A percentile compares a stretch with the other conserved stretches of the same genome.
phyloP scores from a whole-genome alignment of 1,140 invertebrate species.

The Gerris buenoi region DNA sequence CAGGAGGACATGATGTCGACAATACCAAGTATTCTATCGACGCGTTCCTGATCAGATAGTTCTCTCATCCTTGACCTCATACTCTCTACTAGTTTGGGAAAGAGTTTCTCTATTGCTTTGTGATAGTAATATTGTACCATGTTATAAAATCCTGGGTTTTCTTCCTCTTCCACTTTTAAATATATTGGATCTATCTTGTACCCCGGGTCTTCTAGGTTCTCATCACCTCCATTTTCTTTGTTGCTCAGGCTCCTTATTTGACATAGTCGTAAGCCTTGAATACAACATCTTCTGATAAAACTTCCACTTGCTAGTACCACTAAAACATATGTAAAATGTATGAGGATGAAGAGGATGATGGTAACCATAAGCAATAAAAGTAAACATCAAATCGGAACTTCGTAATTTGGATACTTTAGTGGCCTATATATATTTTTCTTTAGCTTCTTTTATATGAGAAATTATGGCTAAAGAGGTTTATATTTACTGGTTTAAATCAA shows the following conservation, averaged over 20 bases:
- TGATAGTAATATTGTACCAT: constrained; percentile 1
- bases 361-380: too few species aligned
- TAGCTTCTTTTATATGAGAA: too few species aligned
- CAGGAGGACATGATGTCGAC: background rate
- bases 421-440: too few species aligned
- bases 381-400: too few species aligned
- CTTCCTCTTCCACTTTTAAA: background rate
- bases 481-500: too few species aligned
- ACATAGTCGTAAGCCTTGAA: too few species aligned
- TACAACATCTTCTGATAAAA: too few species aligned
- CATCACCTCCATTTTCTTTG: background rate
- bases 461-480: too few species aligned
- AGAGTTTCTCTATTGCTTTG: background rate
- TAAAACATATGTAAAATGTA: too few species aligned
- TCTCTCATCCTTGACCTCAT: background rate
- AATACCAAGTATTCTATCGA: background rate
- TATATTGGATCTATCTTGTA: background rate
- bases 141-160: background rate
- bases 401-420: too few species aligned
- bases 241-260: background rate
- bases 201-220: background rate
- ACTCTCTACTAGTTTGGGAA: background rate
- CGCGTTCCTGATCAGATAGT: background rate
- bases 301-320: too few species aligned
- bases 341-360: too few species aligned